Conservation (phyloP, 2,888 invertebrate genomes). For the Atrina japonica region DNA sequence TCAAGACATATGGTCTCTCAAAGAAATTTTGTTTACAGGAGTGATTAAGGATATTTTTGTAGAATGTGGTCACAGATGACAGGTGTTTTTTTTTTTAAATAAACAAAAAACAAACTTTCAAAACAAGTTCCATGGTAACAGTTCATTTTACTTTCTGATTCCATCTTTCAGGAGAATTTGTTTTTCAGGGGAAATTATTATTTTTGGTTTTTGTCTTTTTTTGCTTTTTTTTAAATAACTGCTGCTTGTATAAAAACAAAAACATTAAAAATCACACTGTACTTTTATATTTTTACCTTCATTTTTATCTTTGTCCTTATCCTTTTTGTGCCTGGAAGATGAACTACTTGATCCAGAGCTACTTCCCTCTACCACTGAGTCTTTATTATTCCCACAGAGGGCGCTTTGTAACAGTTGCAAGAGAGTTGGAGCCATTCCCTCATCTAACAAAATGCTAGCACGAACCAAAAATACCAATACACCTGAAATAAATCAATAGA, state of each 20-base stretch:
- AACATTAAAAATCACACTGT: neutral
- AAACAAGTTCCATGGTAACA: too few relatives aligned
- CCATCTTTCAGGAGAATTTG: too few relatives aligned
- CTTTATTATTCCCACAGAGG: conserved; percentile 84
- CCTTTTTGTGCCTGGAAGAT: conserved; percentile 70
- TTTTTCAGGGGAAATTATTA: too few relatives aligned
- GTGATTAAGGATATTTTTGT: too few relatives aligned
- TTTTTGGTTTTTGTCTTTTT: too few relatives aligned
- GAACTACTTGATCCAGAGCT: conserved; percentile 52
- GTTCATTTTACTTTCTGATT: too few relatives aligned
- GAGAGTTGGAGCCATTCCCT: conserved; percentile 93
- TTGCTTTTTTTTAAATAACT: neutral
- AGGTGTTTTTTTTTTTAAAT: too few relatives aligned
- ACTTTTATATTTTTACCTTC: conserved; percentile 44
- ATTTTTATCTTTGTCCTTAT: conserved; percentile 69
- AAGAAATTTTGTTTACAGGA: neutral
- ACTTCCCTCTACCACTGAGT: conserved; percentile 32
- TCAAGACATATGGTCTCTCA: too few relatives aligned
- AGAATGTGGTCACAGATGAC: too few relatives aligned
- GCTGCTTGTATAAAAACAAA: neutral
- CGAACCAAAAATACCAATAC: conserved; percentile 90
- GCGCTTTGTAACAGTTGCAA: conserved; percentile 94
- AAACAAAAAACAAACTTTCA: too few relatives aligned
- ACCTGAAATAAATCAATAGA: conserved; percentile 60
- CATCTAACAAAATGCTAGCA: conserved; percentile 92